Base-by-base conservation (phyloP, 2,797 vertebrate species). In the Lutjanus campechanus region DNA sequence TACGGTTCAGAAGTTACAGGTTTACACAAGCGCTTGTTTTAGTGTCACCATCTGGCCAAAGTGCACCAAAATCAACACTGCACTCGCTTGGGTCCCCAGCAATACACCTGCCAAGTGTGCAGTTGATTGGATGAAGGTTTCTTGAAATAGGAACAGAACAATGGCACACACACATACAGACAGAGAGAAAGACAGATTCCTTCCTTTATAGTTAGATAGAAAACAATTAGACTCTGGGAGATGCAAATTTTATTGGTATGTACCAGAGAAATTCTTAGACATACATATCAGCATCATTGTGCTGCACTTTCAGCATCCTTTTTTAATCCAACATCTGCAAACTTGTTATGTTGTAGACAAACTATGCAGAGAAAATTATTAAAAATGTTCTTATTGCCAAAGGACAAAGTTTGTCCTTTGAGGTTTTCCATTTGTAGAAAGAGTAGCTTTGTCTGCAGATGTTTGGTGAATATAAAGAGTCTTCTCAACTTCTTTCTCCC, bases 361-460 rank as follows among this genome's bases (percentile, higher is more conserved):
- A 17, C 41, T 15, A 29, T 40, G 46, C 53, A 51, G 15, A 56
- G 2, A 56, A 75, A 56, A 73, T 49, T 11, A n/a, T 70, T 68
- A 63, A 9, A 66, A 69, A 73, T 70, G 54, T 58, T 60, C 19
- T 55, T 4, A 4, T 11, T 55, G 51, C 63, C 49, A 64, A 55
- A 68, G 61, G 61, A 66, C 0, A 54, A 40, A 5, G 19, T 51
- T 7, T 71, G 15, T 41, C 44, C 25, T 50, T 76, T 73, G 15
- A 47, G 15, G 29, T 71, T 69, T 67, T 58, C 10, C 5, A 16
- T 44, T 64, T 11, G 13, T 20, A 50, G 9, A 36, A 10, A 50
- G n/a, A 81, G 13, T 29, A 41, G 9, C 8, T 55, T 74, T 77
- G 53, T 75, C 19, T 77, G 36, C 76, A 77, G 66, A 76, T 78